Base-by-base conservation (phyloP, 2,888 invertebrate species). In the Chironomus tentans region DNA sequence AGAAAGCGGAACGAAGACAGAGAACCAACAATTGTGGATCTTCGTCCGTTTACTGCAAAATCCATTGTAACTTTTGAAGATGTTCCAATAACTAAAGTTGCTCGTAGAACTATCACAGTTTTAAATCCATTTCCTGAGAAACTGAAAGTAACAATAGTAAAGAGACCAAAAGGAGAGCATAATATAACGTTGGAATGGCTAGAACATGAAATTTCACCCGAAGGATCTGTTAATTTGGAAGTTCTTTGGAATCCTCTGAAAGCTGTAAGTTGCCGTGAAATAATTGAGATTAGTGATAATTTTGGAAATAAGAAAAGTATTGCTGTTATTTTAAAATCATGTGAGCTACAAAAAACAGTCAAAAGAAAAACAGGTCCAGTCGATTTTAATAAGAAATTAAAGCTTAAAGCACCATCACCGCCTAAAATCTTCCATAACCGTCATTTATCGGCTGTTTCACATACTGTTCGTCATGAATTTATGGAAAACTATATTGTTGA, bases 21-120 rank as follows among this genome's bases (percentile, higher is more conserved):
- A 79, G 85, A 82, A 78, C 82, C 82, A 6, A 79, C 82, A 0
- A 78, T 78, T 68, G 85, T 91, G 13, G 82, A 87, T 68, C 84
- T 91, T 79, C 90, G 88, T 12, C 90, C 91, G 1, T 91, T 91
- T 82, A 86, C 88, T n/a, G 83, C 86, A 76, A 87, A 87, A 79
- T 88, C 91, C 3, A 89, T 88, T 83, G 86, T 91, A 18, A 85
- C 87, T n/a, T 91, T 91, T 80, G 89, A 90, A 78, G 86, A 90
- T 85, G 87, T 91, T 76, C 83, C 85, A 5, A 83, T 90, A 76
- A 88, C 89, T 15, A 84, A 86, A 65, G 83, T 85, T 12, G 87
- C 86, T 76, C 85, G 84, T 76, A 86, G 87, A 78, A 82, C 83
- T 71, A 82, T 91, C 77, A 85, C 87, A 79, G 83, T 91, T 13